Evolutionary conservation across 2,888 invertebrate genomes (phyloP).

Genomic region (Drosophila longiperda): DNA sequence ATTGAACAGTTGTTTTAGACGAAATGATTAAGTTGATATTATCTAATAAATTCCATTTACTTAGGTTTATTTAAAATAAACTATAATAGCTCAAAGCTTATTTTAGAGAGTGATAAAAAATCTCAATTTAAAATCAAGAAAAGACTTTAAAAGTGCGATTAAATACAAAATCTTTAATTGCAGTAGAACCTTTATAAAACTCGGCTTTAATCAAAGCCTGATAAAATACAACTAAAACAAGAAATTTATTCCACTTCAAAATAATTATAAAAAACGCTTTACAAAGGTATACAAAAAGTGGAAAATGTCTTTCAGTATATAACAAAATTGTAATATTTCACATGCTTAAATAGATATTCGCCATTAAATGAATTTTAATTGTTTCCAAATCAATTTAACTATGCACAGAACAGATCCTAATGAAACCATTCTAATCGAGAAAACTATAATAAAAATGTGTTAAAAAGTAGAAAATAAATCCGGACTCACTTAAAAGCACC

Average conservation of each 20-base stretch:
- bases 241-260: not conserved
- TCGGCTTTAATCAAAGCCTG: not conserved
- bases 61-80: not conserved
- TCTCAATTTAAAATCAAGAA: not conserved
- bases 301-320: too few relatives aligned
- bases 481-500: conserved; percentile 27
- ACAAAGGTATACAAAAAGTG: not conserved
- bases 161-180: not conserved
- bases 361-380: not conserved
- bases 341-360: not conserved
- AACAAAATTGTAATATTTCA: not conserved
- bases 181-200: not conserved
- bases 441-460: not conserved
- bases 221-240: not conserved
- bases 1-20: not conserved
- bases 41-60: not conserved
- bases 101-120: not conserved
- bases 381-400: not conserved
- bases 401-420: not conserved
- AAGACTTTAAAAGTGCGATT: not conserved
- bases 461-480: conserved; percentile 36
- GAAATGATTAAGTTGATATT: not conserved
- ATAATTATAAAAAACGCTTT: not conserved
- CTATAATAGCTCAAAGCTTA: not conserved
- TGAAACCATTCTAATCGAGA: not conserved